Conservation (phyloP, 2,113 vertebrate species). For the Misgurnus mizolepis region DNA sequence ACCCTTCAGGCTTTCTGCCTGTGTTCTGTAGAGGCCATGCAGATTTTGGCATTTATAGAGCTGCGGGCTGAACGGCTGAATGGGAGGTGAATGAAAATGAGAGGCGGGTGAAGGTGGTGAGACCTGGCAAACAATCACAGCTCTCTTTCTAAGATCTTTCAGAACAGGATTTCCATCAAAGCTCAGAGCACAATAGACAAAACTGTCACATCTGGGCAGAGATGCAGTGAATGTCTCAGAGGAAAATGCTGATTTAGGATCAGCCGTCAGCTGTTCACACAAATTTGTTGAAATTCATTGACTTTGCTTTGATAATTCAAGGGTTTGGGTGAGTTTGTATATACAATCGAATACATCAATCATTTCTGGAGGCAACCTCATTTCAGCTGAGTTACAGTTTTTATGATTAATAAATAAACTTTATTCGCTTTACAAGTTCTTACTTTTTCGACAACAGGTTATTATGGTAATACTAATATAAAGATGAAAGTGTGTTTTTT, state of each 20-base stretch:
- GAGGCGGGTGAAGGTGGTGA: neutral
- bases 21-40: slow-evolving; percentile 28
- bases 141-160: slow-evolving; percentile 17
- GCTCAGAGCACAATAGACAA: slow-evolving; percentile 20
- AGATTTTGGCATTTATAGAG: slow-evolving; percentile 32
- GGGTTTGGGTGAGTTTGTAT: neutral
- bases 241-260: slow-evolving; percentile 21
- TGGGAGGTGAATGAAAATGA: neutral
- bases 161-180: slow-evolving; percentile 1
- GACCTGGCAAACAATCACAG: slow-evolving; percentile 26
- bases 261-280: neutral
- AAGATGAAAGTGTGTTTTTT: too few species aligned
- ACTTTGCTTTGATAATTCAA: neutral
- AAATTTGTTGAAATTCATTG: neutral
- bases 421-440: too few species aligned
- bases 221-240: neutral
- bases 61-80: neutral
- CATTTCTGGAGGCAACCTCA: too few species aligned
- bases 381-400: too few species aligned
- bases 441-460: too few species aligned
- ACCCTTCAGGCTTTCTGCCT: slow-evolving; percentile 3
- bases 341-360: neutral
- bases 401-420: too few species aligned
- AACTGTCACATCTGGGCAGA: slow-evolving; percentile 13
- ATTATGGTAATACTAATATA: too few species aligned